These are phyloP conservation scores for Dinoponera quadriceps DNA, from an alignment of 1,140 invertebrate genomes.

Conservation along the genomic window DNA sequence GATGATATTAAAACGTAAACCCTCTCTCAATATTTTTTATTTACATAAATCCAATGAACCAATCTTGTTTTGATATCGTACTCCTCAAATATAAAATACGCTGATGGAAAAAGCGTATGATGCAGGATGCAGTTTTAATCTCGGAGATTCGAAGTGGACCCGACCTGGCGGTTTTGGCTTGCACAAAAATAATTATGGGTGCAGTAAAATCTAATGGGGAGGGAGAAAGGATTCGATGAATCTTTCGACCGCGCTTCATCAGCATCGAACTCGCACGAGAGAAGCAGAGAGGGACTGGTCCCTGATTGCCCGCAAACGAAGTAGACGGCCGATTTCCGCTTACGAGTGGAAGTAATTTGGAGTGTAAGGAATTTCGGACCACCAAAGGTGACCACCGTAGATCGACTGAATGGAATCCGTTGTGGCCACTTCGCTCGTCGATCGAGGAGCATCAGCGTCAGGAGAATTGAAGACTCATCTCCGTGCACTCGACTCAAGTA, in stretches of 20 bases:
- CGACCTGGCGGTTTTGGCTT: slow-evolving; percentile 20
- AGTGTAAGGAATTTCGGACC: slow-evolving; percentile 81
- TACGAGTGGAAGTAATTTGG: slow-evolving; percentile 78
- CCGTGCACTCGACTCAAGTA: slow-evolving; percentile 78
- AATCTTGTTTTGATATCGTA: neutral
- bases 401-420: slow-evolving; percentile 76
- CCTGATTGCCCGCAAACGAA: slow-evolving; percentile 72
- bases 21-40: neutral
- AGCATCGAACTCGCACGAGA: slow-evolving; percentile 53
- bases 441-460: slow-evolving; percentile 75
- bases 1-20: neutral
- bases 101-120: neutral
- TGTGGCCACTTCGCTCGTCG: slow-evolving; percentile 76
- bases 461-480: slow-evolving; percentile 82
- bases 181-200: slow-evolving; percentile 63
- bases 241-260: slow-evolving; percentile 59
- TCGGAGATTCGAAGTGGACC: neutral
- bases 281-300: slow-evolving; percentile 33
- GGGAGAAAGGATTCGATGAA: slow-evolving; percentile 64
- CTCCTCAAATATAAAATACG: neutral
- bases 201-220: slow-evolving; percentile 57
- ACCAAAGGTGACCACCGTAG: slow-evolving; percentile 79
- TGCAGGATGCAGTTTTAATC: slow-evolving; percentile 36
- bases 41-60: neutral
- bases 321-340: slow-evolving; percentile 77